Base-by-base conservation (phyloP, 2,888 invertebrate genomes). In the Drosophila birchii region DNA sequence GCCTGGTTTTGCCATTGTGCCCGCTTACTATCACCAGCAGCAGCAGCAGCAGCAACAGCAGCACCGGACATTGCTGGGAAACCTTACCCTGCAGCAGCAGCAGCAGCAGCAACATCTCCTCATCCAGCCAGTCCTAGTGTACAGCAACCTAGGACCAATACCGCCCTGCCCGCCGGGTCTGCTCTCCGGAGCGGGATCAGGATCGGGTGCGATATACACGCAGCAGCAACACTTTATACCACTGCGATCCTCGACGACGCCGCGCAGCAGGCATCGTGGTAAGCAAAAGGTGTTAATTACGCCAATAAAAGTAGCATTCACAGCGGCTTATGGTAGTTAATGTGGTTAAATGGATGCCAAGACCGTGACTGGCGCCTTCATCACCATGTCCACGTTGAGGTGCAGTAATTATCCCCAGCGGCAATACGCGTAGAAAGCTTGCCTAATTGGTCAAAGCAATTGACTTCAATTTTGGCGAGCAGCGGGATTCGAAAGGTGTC, bases 151-250 rank as follows among this genome's bases (percentile, higher is more conserved):
- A 55, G 91, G 88, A 39, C 67, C 81, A 0, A 76, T 92, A 66
- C 91, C 91, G 44, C 91, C 92, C 63, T 92, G 92, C 73, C 92
- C 92, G n/a, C 92, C 92, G 1, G 91, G 91, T 44, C 34, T 84
- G 26, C 43, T 85, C 23, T 64, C 87, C 32, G 68, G 69, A n/a
- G 26, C 60, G 34, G 75, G 75, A 64, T 56, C 76, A 16, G 34
- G 51, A 53, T 11, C 51, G 51, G 51, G 51, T 11, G 9, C 51
- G 3, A 53, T 53, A 36, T 91, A 66, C 41, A 75, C 73, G 66
- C 80, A 91, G 47, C 92, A 92, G 36, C 91, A 92, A 71, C 90
- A 89, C 43, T 89, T 90, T 34, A 86, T 91, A 71, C 91, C 91
- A 9, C 81, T 91, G 73, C 89, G 90, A 53, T 78, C 81, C 47